Evolutionary conservation across 2,113 vertebrate genomes (phyloP), one percentile per base, ranked within the genome.

Genomic region (Chaetodon auriga): DNA sequence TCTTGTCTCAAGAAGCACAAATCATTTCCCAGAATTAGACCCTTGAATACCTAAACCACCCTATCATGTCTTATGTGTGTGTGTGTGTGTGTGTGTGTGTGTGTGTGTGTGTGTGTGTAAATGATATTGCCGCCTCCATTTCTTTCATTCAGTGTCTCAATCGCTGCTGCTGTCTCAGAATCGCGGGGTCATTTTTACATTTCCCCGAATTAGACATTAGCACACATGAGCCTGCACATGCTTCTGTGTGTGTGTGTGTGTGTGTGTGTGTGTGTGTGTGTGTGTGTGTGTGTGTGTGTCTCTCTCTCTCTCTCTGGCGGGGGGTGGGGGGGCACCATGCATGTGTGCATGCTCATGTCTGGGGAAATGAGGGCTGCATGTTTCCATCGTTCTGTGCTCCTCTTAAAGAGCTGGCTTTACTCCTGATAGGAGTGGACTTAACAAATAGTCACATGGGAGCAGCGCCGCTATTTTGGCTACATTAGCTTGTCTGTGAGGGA

Each of bases 371-470:
- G 61, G 85, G 72, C 80, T 51, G 74, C 81, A 64, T 92, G 87
- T 92, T 94, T 94, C 92, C 93, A 91, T 75, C 84, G 77, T 66
- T 86, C 49, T 23, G 76, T 62, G 54, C 80, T 83, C 87, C 83
- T 75, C 90, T 89, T 95, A 92, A 90, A 92, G 88, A 91, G 87
- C 60, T 68, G 92, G 92, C 94, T 95, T 95, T 94, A 82, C 92
- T 95, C 90, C 92, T 93, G 92, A 94, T 93, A 90, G 88, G 80
- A 89, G 85, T 86, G 94, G 92, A 90, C 94, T 96, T 96, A 94
- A 95, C 94, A 94, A 95, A 96, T 95, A 94, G 94, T 95, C 95
- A 95, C 93, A 90, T 90, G 91, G 92, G 85, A 92, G 80, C 90
- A 48, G 65, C 13, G 81, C 80, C 82, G 89, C 87, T 95, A 95